Evolutionary conservation across 2,113 vertebrate genomes (phyloP), one percentile per base, ranked within the genome.

Genomic region (Donacobius atricapilla): DNA sequence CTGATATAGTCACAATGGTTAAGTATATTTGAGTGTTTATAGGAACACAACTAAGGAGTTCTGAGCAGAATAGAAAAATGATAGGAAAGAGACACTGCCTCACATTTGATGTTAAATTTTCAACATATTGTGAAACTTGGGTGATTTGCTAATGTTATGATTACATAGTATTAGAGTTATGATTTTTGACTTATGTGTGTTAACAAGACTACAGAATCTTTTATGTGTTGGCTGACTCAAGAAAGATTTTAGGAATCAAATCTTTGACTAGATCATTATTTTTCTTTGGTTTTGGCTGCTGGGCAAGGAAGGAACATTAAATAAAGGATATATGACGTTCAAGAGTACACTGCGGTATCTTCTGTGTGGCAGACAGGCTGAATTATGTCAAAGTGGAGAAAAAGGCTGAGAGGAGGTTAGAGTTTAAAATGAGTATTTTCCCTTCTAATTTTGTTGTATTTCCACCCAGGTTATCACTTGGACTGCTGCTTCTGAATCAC

Each of bases 241-340:
- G 24, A 18, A 2, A 2, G 12, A 35, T 68, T 80, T n/a, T 66
- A 63, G 39, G 19, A 64, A 17, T 40, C 13, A 76, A 25, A 58
- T 44, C 35, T 58, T 12, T 68, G 45, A 73, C 40, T 1, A 31
- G 11, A 63, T 53, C 5, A 48, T 58, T 84, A 44, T 40, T 68
- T 89, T 68, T 80, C 13, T n/a, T 76, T 76, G 11, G 1, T 63
- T 90, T 72, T 57, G 50, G 9, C 58, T 45, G 22, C 30, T 53
- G 45, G 12, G 13, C 13, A 61, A 80, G 31, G 68, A 94, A 20
- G 7, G 6, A 50, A 37, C 23, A 56, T 37, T n/a, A 47, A 64
- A 37, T 64, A 50, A n/a, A n/a, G n/a, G n/a, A n/a, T n/a, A 56
- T 33, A n/a, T 0, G 2, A 4, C 2, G 0, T 47, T 37, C 35